Conservation (phyloP, 1,140 invertebrate species). For the Solen grandis region DNA sequence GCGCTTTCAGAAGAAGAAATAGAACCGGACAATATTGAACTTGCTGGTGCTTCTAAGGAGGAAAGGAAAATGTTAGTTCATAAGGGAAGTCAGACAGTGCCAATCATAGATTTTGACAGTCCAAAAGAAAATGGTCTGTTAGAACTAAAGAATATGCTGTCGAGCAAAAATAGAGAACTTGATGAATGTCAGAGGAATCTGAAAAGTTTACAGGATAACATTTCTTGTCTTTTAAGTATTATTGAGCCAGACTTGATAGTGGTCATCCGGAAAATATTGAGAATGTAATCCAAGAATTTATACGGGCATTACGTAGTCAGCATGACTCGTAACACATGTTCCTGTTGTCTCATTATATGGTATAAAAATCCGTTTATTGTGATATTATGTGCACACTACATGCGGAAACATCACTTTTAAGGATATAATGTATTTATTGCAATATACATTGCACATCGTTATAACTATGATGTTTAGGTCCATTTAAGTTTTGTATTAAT, state of each 20-base stretch:
- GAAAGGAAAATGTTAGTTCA: slow-evolving; percentile 27
- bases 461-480: no score
- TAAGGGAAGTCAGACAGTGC: slow-evolving; percentile 39
- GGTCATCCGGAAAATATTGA: slow-evolving; percentile 53
- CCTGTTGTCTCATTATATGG: no score
- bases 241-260: slow-evolving; percentile 49
- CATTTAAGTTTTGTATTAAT: no score
- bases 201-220: slow-evolving; percentile 37
- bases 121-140: slow-evolving; percentile 39
- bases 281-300: slow-evolving; percentile 50
- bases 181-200: slow-evolving; percentile 20
- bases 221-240: slow-evolving; percentile 44
- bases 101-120: slow-evolving; percentile 42
- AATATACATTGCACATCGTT: no score
- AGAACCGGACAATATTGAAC: no score
- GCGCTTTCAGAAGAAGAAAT: no score
- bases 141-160: slow-evolving; percentile 33
- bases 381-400: no score
- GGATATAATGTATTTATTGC: no score
- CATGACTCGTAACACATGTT: no score
- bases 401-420: no score
- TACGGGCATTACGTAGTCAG: slow-evolving; percentile 37
- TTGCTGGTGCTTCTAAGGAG: no score
- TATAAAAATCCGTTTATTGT: no score
- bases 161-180: slow-evolving; percentile 40